phyloP scores from a whole-genome alignment of 2,888 invertebrate species.

The Morpho achilles region DNA sequence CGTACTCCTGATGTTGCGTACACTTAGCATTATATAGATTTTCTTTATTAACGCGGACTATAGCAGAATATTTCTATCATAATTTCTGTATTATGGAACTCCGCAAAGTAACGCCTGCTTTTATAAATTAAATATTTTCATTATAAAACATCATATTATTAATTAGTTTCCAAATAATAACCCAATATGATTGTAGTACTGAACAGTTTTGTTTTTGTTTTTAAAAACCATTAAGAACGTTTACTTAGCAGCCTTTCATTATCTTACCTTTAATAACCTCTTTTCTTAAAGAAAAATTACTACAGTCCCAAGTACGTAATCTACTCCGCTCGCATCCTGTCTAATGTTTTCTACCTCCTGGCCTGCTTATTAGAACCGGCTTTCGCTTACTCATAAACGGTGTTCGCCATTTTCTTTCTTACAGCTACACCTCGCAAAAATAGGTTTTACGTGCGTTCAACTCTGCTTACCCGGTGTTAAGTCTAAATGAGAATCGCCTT shows the following conservation, averaged over 20 bases:
- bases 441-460: constrained; percentile 39
- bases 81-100: too few relatives aligned
- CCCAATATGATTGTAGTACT: too few relatives aligned
- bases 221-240: not conserved
- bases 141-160: too few relatives aligned
- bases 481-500: constrained; percentile 38
- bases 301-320: constrained; percentile 25
- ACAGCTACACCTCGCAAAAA: constrained; percentile 39
- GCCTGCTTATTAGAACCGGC: constrained; percentile 45
- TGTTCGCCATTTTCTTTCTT: constrained; percentile 45
- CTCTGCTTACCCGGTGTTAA: constrained; percentile 41
- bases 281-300: constrained; percentile 26
- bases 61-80: too few relatives aligned
- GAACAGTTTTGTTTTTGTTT: too few relatives aligned
- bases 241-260: constrained; percentile 1
- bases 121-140: too few relatives aligned
- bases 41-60: too few relatives aligned
- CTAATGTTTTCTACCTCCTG: constrained; percentile 36
- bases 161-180: too few relatives aligned
- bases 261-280: constrained; percentile 1
- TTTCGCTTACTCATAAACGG: constrained; percentile 48
- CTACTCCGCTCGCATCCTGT: constrained; percentile 21
- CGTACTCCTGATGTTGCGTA: too few relatives aligned
- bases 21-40: too few relatives aligned
- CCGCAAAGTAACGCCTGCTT: not conserved